These are phyloP conservation scores for Epinephelus coioides DNA, from an alignment of 2,797 vertebrate species.

Conservation along the genomic window DNA sequence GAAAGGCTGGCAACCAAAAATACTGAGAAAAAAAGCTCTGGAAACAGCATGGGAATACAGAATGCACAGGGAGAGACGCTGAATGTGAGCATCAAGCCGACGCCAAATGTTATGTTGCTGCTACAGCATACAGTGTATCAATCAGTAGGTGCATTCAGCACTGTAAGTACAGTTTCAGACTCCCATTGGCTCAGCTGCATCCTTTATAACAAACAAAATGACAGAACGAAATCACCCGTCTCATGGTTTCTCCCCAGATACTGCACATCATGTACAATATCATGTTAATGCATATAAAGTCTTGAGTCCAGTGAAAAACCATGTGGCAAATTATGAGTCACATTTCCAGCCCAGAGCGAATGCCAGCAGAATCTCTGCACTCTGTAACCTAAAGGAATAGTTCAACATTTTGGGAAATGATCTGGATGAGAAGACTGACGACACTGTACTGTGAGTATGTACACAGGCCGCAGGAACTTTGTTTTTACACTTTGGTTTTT, in stretches of 20 bases:
- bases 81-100: slow-evolving; percentile 45
- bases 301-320: neutral
- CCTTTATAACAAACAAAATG: neutral
- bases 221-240: neutral
- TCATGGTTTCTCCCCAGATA: neutral
- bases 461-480: no score
- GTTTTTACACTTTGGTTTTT: neutral
- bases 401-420: neutral
- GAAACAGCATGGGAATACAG: slow-evolving; percentile 62
- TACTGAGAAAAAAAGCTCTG: slow-evolving; percentile 46
- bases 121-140: slow-evolving; percentile 1
- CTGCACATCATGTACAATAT: neutral
- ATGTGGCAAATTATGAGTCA: no score
- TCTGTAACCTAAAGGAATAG: no score
- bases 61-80: slow-evolving; percentile 40
- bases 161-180: neutral
- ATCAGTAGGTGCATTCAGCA: slow-evolving; percentile 38
- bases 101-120: slow-evolving; percentile 31
- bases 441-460: neutral
- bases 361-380: neutral
- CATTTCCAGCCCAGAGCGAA: neutral
- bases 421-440: neutral
- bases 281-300: neutral
- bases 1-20: slow-evolving; percentile 73
- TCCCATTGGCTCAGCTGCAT: neutral